These are phyloP conservation scores for Ostrea denselamellosa DNA, from an alignment of 1,140 invertebrate genomes.

Conservation along the genomic window DNA sequence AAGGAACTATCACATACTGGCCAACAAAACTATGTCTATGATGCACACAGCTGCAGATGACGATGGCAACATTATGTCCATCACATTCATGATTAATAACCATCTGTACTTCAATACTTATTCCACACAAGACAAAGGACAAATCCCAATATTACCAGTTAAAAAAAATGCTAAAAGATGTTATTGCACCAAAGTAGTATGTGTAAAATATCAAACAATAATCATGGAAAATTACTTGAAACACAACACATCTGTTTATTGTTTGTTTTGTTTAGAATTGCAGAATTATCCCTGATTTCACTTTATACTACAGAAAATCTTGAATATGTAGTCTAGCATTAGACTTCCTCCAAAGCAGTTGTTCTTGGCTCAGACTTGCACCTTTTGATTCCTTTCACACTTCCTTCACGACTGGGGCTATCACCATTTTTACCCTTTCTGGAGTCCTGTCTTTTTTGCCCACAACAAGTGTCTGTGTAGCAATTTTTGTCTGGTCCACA, in stretches of 20 bases:
- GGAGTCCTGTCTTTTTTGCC: slow-evolving; percentile 47
- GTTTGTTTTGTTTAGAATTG: neutral
- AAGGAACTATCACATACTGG: too few species aligned
- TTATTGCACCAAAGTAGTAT: slow-evolving; percentile 2
- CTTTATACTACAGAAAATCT: neutral
- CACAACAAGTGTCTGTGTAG: slow-evolving; percentile 64
- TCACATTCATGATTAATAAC: too few species aligned
- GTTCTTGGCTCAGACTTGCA: neutral
- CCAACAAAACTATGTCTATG: too few species aligned
- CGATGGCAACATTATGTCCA: too few species aligned
- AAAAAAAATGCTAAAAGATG: neutral
- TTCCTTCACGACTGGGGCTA: neutral
- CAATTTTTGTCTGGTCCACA: slow-evolving; percentile 66
- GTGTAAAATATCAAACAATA: neutral
- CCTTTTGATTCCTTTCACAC: neutral
- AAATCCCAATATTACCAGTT: neutral
- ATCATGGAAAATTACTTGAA: neutral
- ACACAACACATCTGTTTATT: neutral
- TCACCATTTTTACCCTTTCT: slow-evolving; percentile 26
- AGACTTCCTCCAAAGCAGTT: neutral
- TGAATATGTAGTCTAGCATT: neutral
- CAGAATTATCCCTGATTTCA: neutral
- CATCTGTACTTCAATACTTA: too few species aligned
- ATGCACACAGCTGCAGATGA: too few species aligned
- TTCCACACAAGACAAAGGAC: neutral